phyloP scores from a whole-genome alignment of 2,113 vertebrate genomes.

The Eptesicus fuscus region DNA sequence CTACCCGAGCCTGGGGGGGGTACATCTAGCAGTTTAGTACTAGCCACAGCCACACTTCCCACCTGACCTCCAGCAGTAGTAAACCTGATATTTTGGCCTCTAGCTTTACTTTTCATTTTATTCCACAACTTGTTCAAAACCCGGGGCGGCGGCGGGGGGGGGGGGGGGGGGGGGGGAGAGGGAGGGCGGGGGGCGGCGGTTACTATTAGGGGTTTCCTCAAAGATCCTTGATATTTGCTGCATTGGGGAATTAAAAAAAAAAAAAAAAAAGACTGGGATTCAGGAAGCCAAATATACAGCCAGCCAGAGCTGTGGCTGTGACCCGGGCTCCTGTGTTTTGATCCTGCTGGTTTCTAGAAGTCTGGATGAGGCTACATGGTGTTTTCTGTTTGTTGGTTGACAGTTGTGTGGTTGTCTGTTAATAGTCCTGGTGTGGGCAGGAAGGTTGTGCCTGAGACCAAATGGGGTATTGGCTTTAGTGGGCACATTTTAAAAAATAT shows the following conservation, averaged over 20 bases:
- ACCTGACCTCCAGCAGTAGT: background rate
- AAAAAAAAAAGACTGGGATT: background rate
- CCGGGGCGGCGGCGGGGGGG: background rate
- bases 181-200: rapidly evolving
- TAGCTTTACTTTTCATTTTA: background rate
- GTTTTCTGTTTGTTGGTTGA: background rate
- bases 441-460: background rate
- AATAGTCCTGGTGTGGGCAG: background rate
- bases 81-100: background rate
- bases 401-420: background rate
- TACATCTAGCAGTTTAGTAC: background rate
- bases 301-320: background rate
- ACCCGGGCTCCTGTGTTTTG: background rate
- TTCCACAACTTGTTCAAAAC: conserved; percentile 4
- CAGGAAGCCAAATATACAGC: background rate
- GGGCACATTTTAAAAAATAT: background rate
- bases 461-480: background rate
- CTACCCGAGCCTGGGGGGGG: background rate
- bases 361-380: background rate
- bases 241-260: background rate
- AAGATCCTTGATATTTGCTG: background rate
- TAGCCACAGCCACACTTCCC: background rate
- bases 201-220: background rate
- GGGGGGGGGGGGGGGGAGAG: too few relatives aligned
- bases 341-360: background rate